Conservation (phyloP, 2,113 vertebrate species). For the Corydoras sp. region DNA sequence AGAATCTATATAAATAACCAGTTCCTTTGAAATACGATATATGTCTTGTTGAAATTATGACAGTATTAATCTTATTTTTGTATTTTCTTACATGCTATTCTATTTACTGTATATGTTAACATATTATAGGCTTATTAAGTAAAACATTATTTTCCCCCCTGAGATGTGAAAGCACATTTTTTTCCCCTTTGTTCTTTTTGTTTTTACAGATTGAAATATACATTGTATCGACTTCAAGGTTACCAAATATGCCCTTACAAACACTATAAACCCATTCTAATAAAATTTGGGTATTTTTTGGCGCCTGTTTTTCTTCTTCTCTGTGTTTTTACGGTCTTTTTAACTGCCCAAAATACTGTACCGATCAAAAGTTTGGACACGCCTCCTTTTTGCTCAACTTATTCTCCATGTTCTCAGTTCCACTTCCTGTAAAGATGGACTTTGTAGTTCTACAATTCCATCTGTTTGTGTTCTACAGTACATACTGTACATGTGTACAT, state of each 20-base stretch:
- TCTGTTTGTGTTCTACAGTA: slow-evolving; percentile 35
- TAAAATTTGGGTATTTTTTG: slow-evolving; percentile 61
- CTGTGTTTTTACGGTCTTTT: slow-evolving; percentile 70
- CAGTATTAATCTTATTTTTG: slow-evolving; percentile 99
- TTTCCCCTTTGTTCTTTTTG: not conserved
- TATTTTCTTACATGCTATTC: slow-evolving; percentile 98
- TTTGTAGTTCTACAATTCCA: slow-evolving; percentile 55
- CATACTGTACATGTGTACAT: too few species aligned
- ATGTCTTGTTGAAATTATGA: slow-evolving; percentile 96
- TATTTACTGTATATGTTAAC: slow-evolving; percentile 93
- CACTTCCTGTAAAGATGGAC: too few species aligned
- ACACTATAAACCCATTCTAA: slow-evolving; percentile 67
- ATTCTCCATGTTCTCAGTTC: too few species aligned
- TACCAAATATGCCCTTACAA: slow-evolving; percentile 82
- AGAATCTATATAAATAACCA: slow-evolving; percentile 39
- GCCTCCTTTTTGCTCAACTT: too few species aligned
- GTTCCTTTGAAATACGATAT: slow-evolving; percentile 81
- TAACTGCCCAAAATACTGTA: slow-evolving; percentile 58
- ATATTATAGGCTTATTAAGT: slow-evolving; percentile 68
- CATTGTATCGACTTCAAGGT: slow-evolving; percentile 76
- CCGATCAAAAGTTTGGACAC: too few species aligned
- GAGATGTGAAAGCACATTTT: slow-evolving; percentile 59
- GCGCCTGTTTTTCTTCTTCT: slow-evolving; percentile 69
- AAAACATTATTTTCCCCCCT: slow-evolving; percentile 56
- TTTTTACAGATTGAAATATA: slow-evolving; percentile 76